A percentile compares a stretch with the other conserved stretches of the same genome.
Conservation (phyloP, 2,888 invertebrate genomes). For the Caenorhabditis afra region DNA sequence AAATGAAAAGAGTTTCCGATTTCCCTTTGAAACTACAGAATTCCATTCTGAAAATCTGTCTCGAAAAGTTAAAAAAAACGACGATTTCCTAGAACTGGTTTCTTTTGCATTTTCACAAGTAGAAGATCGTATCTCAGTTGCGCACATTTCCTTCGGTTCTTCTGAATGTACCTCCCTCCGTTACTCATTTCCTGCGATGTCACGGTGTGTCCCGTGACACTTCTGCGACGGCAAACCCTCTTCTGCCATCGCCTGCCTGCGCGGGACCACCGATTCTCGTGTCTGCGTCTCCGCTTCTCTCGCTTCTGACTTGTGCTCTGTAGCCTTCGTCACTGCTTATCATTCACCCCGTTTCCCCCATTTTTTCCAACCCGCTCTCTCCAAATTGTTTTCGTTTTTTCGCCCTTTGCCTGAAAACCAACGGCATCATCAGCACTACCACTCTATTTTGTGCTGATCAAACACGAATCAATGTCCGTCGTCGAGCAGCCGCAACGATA, state of each 20-base stretch:
- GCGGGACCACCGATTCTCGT: slow-evolving; percentile 14
- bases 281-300: slow-evolving; percentile 9
- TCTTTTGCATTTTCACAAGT: no score
- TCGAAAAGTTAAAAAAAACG: no score
- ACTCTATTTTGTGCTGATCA: slow-evolving; percentile 22
- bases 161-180: no score
- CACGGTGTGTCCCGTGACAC: no score
- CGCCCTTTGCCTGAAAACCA: slow-evolving; percentile 12
- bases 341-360: slow-evolving; percentile 16
- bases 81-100: no score
- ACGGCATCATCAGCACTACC: background rate
- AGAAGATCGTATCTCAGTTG: no score
- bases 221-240: no score
- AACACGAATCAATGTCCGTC: slow-evolving; percentile 42
- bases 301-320: slow-evolving; percentile 33
- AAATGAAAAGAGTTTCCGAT: no score
- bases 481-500: slow-evolving; percentile 38
- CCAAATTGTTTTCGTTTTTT: slow-evolving; percentile 26
- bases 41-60: no score
- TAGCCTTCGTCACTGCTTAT: slow-evolving; percentile 24
- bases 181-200: no score
- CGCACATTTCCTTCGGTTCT: no score
- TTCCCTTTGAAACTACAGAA: no score
- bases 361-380: slow-evolving; percentile 19
- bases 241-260: slow-evolving; percentile 4